Evolutionary conservation across 2,888 invertebrate genomes (phyloP).

Genomic region (Himalopsyche anomala): DNA sequence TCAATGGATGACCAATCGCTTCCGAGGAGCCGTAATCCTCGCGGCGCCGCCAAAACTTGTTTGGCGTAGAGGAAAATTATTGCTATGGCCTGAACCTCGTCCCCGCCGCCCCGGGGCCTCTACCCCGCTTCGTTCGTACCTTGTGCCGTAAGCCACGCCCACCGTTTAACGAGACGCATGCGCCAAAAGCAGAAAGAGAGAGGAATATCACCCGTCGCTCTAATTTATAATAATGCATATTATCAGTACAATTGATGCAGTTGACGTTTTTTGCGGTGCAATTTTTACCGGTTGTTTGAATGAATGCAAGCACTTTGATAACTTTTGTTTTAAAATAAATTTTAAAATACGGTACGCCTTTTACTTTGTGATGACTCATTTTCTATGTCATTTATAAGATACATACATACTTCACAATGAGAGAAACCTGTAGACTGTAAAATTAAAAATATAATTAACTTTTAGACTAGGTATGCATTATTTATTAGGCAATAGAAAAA

Average conservation of each 20-base stretch:
- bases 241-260: neutral
- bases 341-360: too few species aligned
- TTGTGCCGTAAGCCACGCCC: slow-evolving; percentile 54
- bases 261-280: neutral
- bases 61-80: slow-evolving; percentile 61
- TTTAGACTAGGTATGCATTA: too few species aligned
- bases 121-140: slow-evolving; percentile 69
- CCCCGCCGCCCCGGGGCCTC: slow-evolving; percentile 71
- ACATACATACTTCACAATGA: too few species aligned
- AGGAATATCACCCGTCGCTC: neutral
- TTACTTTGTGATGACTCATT: too few species aligned
- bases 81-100: slow-evolving; percentile 68
- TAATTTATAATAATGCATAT: neutral
- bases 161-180: slow-evolving; percentile 45
- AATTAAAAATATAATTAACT: too few species aligned
- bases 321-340: too few species aligned
- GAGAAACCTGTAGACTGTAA: too few species aligned
- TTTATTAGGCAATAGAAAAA: too few species aligned
- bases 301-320: neutral
- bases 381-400: too few species aligned
- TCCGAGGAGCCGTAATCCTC: slow-evolving; percentile 58
- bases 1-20: slow-evolving; percentile 67
- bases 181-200: slow-evolving; percentile 43
- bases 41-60: slow-evolving; percentile 56
- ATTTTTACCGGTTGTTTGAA: neutral